phyloP scores from a whole-genome alignment of 2,797 vertebrate genomes.

The Phoebastria nigripes region DNA sequence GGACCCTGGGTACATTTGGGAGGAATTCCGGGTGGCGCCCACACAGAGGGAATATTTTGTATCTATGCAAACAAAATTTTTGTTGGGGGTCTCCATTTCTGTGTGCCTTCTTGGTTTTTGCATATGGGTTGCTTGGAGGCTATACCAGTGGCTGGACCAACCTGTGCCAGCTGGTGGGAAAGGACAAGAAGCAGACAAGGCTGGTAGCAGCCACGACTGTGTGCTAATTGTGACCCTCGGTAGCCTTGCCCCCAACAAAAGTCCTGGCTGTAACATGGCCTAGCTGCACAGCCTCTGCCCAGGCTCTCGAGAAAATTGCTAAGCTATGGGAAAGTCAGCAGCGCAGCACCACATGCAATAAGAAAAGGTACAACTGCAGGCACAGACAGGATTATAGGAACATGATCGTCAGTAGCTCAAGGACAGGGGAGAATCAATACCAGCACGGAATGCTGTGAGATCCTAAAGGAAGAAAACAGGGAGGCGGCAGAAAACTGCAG shows the following conservation, averaged over 20 bases:
- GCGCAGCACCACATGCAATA: background rate
- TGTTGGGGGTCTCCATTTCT: accelerated
- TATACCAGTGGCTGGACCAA: background rate
- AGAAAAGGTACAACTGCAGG: background rate
- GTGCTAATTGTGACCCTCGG: background rate
- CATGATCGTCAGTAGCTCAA: background rate
- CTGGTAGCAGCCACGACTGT: background rate
- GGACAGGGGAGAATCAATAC: background rate
- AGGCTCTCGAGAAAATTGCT: background rate
- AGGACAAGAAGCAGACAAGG: background rate
- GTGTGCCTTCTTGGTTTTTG: background rate
- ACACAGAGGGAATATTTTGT: background rate
- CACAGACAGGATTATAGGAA: background rate
- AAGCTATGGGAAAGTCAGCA: background rate
- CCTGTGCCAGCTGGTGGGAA: background rate
- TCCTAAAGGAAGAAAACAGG: background rate
- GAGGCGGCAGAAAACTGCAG: background rate
- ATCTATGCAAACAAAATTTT: background rate
- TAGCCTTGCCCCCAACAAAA: background rate
- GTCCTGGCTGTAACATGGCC: accelerated
- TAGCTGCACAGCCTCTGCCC: accelerated
- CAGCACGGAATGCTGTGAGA: background rate
- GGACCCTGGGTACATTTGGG: background rate
- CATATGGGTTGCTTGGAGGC: accelerated
- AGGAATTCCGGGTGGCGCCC: background rate